Conservation (phyloP, 2,113 vertebrate genomes). For the Pogona vitticeps region DNA sequence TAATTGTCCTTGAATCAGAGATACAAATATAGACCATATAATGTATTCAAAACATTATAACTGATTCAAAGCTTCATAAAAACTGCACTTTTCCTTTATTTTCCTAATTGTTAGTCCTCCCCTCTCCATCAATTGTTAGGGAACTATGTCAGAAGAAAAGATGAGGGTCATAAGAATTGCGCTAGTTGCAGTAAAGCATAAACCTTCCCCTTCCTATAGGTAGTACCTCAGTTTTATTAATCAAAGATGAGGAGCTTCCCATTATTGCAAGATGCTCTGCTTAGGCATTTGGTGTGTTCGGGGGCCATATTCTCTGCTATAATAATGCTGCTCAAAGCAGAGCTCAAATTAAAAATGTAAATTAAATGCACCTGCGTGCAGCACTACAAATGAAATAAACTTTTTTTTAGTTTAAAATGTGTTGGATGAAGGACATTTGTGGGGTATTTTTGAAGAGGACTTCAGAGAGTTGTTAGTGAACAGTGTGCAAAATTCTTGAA, state of each 20-base stretch:
- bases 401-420: neutral
- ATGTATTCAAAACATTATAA: conserved; percentile 42
- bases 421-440: conserved; percentile 53
- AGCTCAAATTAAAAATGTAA: neutral
- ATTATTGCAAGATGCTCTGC: conserved; percentile 33
- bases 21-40: neutral
- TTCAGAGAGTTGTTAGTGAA: conserved; percentile 63
- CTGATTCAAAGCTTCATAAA: conserved; percentile 34
- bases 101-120: conserved; percentile 37
- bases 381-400: neutral
- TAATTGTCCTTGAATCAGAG: conserved; percentile 5
- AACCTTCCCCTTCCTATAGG: conserved; percentile 26
- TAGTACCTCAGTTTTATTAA: conserved; percentile 11
- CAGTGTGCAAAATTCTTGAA: conserved; percentile 63
- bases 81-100: conserved; percentile 56
- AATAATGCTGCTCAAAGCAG: neutral
- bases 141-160: conserved; percentile 40
- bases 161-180: conserved; percentile 33
- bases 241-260: neutral
- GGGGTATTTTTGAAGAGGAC: conserved; percentile 62
- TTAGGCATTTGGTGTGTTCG: neutral
- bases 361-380: neutral
- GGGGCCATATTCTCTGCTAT: neutral
- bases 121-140: conserved; percentile 15
- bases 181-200: conserved; percentile 31